Conservation (phyloP, 2,888 invertebrate genomes). For the Alloscopus bannaensis region DNA sequence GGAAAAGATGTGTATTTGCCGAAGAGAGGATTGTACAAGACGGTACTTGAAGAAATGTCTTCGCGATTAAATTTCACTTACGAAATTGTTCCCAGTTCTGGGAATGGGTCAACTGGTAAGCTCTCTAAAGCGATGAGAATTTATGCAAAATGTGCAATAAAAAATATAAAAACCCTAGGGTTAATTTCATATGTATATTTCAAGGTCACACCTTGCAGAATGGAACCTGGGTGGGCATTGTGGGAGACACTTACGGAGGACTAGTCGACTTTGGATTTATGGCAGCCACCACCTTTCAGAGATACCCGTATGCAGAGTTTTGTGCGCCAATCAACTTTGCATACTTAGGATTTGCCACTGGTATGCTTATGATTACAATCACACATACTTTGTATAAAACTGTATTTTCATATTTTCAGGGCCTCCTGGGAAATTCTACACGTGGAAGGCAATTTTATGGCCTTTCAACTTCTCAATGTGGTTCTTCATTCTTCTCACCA, state of each 20-base stretch:
- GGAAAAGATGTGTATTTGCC: constrained; percentile 13
- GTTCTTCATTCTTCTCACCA: constrained; percentile 1
- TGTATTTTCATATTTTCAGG: constrained; percentile 19
- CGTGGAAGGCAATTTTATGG: constrained; percentile 60
- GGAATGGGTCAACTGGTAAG: constrained; percentile 52
- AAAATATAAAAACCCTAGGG: not conserved
- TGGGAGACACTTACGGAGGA: constrained; percentile 39
- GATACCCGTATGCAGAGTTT: constrained; percentile 45
- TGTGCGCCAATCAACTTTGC: constrained; percentile 61
- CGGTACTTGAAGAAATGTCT: constrained; percentile 24
- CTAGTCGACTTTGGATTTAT: constrained; percentile 56
- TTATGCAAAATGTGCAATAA: not conserved
- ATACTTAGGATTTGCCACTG: constrained; percentile 53
- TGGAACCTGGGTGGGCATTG: constrained; percentile 55
- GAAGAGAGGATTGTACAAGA: constrained; percentile 42
- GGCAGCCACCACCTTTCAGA: constrained; percentile 42
- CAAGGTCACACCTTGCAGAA: constrained; percentile 38
- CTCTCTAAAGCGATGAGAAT: not conserved
- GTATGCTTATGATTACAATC: constrained; percentile 7
- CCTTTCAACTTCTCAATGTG: constrained; percentile 38
- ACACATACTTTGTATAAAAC: not conserved
- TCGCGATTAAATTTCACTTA: constrained; percentile 43
- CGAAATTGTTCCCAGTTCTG: constrained; percentile 43
- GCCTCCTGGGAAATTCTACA: constrained; percentile 37
- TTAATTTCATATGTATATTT: not conserved